Evolutionary conservation across 2,888 invertebrate genomes (phyloP).

Genomic region (Lepidonotus clava): DNA sequence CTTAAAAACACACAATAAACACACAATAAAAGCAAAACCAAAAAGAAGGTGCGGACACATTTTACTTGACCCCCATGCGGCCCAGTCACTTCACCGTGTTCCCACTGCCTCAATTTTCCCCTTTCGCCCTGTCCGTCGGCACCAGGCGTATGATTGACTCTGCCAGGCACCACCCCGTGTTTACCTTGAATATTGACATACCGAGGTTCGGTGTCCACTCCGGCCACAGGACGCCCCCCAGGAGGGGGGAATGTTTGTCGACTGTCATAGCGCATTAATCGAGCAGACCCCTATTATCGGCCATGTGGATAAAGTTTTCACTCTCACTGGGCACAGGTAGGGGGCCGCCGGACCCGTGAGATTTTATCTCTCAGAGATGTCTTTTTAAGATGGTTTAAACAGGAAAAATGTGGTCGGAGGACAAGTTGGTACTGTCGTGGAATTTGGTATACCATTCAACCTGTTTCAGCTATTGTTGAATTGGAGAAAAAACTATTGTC

Average conservation of each 20-base stretch:
- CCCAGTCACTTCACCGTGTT: not conserved
- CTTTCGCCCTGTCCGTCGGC: not conserved
- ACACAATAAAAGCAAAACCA: too few species aligned
- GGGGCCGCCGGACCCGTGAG: not conserved
- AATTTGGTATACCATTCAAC: too few species aligned
- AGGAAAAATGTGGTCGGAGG: too few species aligned
- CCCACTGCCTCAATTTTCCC: not conserved
- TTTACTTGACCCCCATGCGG: too few species aligned
- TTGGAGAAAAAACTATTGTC: too few species aligned
- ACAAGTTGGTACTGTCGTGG: too few species aligned
- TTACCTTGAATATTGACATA: slow-evolving; percentile 29
- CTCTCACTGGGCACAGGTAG: not conserved
- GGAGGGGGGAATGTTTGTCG: not conserved
- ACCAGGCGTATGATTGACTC: slow-evolving; percentile 25
- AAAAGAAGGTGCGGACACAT: too few species aligned
- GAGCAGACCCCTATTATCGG: slow-evolving; percentile 34
- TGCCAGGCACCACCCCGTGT: slow-evolving; percentile 3
- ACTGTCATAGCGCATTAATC: slow-evolving; percentile 32
- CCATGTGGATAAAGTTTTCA: not conserved
- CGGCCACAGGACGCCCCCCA: not conserved
- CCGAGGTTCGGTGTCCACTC: not conserved
- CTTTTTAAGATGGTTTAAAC: too few species aligned
- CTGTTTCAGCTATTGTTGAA: too few species aligned
- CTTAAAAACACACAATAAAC: too few species aligned
- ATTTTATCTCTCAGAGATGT: too few species aligned